Percentiles rank a stretch among this genome's conserved stretches.
These are phyloP conservation scores for Seira sanloemensis DNA, from an alignment of 2,888 invertebrate species.

Conservation along the genomic window DNA sequence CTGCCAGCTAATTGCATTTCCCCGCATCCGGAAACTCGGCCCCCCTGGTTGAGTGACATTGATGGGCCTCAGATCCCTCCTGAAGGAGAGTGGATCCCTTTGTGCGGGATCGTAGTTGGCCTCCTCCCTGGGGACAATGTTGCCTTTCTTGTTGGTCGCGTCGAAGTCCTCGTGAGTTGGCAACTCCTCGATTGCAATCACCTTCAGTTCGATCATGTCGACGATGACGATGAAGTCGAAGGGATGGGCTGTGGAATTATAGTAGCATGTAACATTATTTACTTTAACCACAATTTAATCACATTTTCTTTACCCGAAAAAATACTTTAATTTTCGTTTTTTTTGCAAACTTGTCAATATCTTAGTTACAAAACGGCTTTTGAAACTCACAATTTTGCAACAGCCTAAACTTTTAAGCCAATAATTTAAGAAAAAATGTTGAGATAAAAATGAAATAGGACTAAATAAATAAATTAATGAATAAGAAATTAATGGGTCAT, in stretches of 20 bases:
- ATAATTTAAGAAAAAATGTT: too few species aligned
- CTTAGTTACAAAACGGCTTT: too few species aligned
- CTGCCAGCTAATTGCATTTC: constrained; percentile 67
- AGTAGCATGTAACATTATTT: not conserved
- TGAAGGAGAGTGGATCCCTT: constrained; percentile 11
- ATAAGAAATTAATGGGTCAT: too few species aligned
- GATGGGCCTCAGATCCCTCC: constrained; percentile 63
- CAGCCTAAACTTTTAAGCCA: too few species aligned
- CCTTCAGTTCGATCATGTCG: constrained; percentile 26
- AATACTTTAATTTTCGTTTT: too few species aligned
- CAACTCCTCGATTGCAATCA: constrained; percentile 43
- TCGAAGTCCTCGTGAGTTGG: constrained; percentile 33
- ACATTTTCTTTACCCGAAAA: too few species aligned
- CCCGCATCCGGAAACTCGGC: constrained; percentile 60
- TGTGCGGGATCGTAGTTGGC: constrained; percentile 29
- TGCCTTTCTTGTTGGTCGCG: not conserved
- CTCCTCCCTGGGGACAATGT: not conserved
- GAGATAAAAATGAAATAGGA: too few species aligned
- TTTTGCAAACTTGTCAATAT: too few species aligned
- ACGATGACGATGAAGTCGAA: constrained; percentile 54
- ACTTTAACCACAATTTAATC: not conserved
- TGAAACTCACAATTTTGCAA: too few species aligned
- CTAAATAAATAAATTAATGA: too few species aligned
- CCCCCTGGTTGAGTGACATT: constrained; percentile 53
- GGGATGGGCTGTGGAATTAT: constrained; percentile 49